These are phyloP conservation scores for Exocentrus adspersus DNA, from an alignment of 2,888 invertebrate genomes.

Conservation along the genomic window DNA sequence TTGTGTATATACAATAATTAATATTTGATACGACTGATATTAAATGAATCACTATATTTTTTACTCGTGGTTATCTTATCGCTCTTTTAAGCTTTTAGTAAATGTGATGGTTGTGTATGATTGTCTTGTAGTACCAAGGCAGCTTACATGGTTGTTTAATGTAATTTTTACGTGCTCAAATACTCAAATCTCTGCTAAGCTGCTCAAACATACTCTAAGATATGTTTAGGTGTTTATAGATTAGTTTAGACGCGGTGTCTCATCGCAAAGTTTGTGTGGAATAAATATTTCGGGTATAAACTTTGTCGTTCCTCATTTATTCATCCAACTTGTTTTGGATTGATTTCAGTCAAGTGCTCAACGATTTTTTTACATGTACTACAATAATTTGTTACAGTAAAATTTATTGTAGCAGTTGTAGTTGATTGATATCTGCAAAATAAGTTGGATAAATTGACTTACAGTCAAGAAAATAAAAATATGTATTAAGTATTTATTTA, in stretches of 20 bases:
- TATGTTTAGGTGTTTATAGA: not conserved
- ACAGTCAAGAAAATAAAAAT: no score
- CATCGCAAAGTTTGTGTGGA: not conserved
- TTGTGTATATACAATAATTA: slow-evolving; percentile 47
- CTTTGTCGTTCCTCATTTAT: not conserved
- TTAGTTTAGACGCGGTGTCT: no score
- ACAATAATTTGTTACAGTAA: no score
- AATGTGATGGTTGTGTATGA: slow-evolving; percentile 36
- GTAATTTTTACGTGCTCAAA: slow-evolving; percentile 23
- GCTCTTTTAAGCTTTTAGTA: slow-evolving; percentile 30
- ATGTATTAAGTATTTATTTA: no score
- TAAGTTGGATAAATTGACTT: no score
- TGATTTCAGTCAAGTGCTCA: no score
- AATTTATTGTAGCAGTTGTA: no score
- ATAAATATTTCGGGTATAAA: not conserved
- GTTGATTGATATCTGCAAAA: no score
- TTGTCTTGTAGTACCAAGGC: slow-evolving; percentile 25
- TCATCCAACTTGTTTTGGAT: no score
- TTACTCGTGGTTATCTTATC: slow-evolving; percentile 30
- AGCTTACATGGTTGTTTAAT: slow-evolving; percentile 30
- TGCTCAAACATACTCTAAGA: slow-evolving; percentile 9
- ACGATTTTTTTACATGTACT: no score
- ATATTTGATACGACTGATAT: slow-evolving; percentile 48
- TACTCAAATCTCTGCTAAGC: slow-evolving; percentile 19
- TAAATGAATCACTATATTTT: slow-evolving; percentile 48